Base-by-base conservation (phyloP, 2,113 vertebrate genomes). In the Butorides virescens region DNA sequence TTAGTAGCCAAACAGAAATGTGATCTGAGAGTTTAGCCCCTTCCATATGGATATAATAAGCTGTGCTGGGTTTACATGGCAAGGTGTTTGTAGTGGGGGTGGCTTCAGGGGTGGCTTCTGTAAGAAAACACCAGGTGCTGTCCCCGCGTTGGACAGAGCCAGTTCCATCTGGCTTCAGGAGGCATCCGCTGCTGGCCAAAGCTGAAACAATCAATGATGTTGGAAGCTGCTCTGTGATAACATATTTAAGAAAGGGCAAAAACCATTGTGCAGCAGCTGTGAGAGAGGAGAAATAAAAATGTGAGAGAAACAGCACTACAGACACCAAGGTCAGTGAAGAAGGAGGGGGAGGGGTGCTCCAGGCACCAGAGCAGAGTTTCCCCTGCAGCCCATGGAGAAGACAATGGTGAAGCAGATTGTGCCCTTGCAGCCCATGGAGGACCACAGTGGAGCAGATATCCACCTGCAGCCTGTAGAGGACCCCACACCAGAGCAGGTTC, bases 141-240 rank as follows among this genome's bases (percentile, higher is more conserved):
- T 27, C 21, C 37, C 37, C 12, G 15, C 47, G 10, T 34, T 2
- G 1, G 47, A 65, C 22, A 74, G 27, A 85, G 5, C 2, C 27
- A 32, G 17, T 63, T 63, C 13, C 37, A 46, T 3, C 12, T 14
- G 20, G 8, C 74, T 62, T 25, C 46, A 47, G 29, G 12, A 61
- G 5, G 5, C 2, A 83, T 15, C 25, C 1, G 3, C 10, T 26
- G 7, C 15, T 59, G 44, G 18, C 34, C 34, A 71, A 36, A 72
- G 58, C 5, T 65, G 19, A 76, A 20, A 55, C 15, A 65, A 22
- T 19, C 22, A 63, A 2, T 0, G 1, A 27, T 2, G 1, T 1
- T 29, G 7, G 29, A 44, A 42, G 6, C 13, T 44, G 7, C 13
- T 53, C 46, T 55, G 12, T 39, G 53, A 44, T 14, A 46, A 39